Evolutionary conservation across 1,140 invertebrate genomes (phyloP).

Genomic region (Belonocnema kinseyi): DNA sequence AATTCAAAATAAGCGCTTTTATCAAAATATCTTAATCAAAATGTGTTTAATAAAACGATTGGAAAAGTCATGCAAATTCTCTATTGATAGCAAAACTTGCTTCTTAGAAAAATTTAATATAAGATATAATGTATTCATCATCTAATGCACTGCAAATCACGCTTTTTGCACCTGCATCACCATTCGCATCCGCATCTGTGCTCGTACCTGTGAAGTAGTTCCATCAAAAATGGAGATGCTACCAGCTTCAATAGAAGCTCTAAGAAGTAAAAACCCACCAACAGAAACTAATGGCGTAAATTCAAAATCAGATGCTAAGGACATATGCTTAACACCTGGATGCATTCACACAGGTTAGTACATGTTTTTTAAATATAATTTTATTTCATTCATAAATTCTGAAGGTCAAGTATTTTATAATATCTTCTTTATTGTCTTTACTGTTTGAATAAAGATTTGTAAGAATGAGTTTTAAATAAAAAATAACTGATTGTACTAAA

Average conservation of each 20-base stretch:
- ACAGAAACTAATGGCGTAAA: conserved; percentile 40
- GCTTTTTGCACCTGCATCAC: conserved; percentile 49
- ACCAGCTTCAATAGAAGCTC: conserved; percentile 69
- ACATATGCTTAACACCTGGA: conserved; percentile 79
- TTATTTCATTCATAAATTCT: not conserved
- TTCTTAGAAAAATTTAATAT: not conserved
- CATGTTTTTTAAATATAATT: not conserved
- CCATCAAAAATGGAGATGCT: conserved; percentile 66
- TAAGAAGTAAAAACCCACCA: conserved; percentile 53
- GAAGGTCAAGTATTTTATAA: not conserved
- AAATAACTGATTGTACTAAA: no score
- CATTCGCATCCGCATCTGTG: conserved; percentile 42
- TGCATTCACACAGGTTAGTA: conserved; percentile 81
- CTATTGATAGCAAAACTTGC: not conserved
- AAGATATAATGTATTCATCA: not conserved
- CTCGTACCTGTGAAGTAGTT: conserved; percentile 43
- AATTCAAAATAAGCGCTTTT: no score
- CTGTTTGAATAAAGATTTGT: not conserved
- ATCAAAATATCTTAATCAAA: no score
- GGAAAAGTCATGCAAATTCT: not conserved
- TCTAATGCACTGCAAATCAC: conserved; percentile 38
- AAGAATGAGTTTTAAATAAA: no score
- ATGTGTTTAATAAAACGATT: no score
- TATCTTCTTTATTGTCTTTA: not conserved
- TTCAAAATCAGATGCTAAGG: conserved; percentile 46